Base-by-base conservation (phyloP, 2,113 vertebrate species). In the Ranitomeya imitator region DNA sequence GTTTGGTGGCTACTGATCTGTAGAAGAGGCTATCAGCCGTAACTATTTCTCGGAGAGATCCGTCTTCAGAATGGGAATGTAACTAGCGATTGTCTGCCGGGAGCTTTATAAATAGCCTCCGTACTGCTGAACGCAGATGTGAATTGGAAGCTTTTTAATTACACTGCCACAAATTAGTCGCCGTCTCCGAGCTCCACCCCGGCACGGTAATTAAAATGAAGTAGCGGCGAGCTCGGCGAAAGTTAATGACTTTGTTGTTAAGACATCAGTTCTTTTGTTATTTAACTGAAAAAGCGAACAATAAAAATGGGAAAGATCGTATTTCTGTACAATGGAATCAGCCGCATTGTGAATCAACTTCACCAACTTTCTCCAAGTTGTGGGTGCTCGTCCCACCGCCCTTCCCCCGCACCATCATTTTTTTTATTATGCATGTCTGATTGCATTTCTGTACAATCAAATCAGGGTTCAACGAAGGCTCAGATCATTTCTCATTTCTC, bases 231-330 rank as follows among this genome's bases (percentile, higher is more conserved):
- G 71, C 71, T 45, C 13, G 18, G 73, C 76, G n/a, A 5, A 63
- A 23, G 31, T 67, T 86, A 86, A 86, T 79, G 85, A 79, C 59
- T 78, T 65, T 67, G 76, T 79, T 86, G 45, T 54, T 51, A 67
- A 63, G 59, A 86, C 76, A 79, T 78, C 74, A 79, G 21, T 23
- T 79, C 74, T 79, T 67, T 86, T 78, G 85, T 78, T 86, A 18
- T 79, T 54, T 86, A 79, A 54, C 55, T 67, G 18, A 8, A 54
- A 79, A 51, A 18, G 21, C 4, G 18, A 31, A 45, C 7, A 6
- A 13, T 54, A 54, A 79, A 65, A 79, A 65, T 52, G 79, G 37
- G 57, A 61, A 21, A 31, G 54, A 71, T 69, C 51, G 14, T 60
- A 80, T 57, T 80, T 80, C 37, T 54, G 9, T 67, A 65, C 80